Conservation (phyloP, 2,797 vertebrate species). For the Chrosomus eos region DNA sequence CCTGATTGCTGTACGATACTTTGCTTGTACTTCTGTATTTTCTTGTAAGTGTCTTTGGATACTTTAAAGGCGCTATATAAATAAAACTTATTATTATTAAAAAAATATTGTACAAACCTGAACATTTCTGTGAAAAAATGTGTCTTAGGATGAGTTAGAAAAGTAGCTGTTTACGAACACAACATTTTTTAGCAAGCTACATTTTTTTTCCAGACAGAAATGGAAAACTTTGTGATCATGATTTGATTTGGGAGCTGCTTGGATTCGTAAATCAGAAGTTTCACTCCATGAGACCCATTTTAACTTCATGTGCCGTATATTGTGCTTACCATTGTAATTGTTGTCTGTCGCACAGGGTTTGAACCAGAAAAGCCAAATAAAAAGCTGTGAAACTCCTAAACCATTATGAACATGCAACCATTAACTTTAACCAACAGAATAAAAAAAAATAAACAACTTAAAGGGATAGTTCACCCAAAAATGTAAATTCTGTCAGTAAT, state of each 20-base stretch:
- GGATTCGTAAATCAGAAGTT: not conserved
- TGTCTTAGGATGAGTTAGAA: not conserved
- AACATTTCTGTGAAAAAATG: not conserved
- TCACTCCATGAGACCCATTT: not conserved
- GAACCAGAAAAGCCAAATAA: slow-evolving; percentile 4
- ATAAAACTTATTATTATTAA: not conserved
- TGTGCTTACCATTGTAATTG: not conserved
- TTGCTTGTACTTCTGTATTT: not conserved
- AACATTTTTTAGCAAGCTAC: not conserved
- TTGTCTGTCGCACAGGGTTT: not conserved
- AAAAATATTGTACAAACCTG: not conserved
- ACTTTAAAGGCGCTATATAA: not conserved
- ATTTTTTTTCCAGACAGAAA: not conserved
- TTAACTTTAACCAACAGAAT: not conserved
- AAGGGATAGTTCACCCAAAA: too few relatives aligned
- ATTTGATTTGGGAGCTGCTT: not conserved
- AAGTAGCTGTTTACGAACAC: not conserved
- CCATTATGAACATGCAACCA: not conserved
- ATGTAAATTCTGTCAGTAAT: too few relatives aligned
- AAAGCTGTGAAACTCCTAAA: not conserved
- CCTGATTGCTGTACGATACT: not conserved
- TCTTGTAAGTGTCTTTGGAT: not conserved
- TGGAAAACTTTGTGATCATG: not conserved
- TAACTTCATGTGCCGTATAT: too few relatives aligned
- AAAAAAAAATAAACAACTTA: too few relatives aligned